Evolutionary conservation across 2,113 vertebrate species (phyloP).

Genomic region (Indicator indicator): DNA sequence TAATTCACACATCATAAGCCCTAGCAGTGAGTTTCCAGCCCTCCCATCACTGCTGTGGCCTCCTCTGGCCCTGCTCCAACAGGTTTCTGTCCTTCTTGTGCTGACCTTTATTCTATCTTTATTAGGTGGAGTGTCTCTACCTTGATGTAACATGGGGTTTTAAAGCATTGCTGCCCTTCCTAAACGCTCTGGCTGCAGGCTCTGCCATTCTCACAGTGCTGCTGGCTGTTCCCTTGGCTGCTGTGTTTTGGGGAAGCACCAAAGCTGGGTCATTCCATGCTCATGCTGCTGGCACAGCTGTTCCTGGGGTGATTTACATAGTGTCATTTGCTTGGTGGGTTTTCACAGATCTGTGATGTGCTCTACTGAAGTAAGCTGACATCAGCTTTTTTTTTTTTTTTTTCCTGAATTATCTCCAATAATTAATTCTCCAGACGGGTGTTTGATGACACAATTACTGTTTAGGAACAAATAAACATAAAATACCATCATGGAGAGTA

Average conservation of each 20-base stretch:
- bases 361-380: not conserved
- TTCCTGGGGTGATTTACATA: not conserved
- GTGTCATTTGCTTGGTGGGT: conserved; percentile 1
- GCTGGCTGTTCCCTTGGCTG: not conserved
- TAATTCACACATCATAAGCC: too few relatives aligned
- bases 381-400: not conserved
- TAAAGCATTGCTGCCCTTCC: not conserved
- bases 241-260: not conserved
- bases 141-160: not conserved
- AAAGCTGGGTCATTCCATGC: not conserved
- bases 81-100: too few relatives aligned
- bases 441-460: not conserved
- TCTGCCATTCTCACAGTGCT: not conserved
- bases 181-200: not conserved
- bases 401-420: not conserved
- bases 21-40: too few relatives aligned
- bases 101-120: not conserved
- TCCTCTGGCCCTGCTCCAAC: too few relatives aligned
- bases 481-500: not conserved
- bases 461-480: conserved; percentile 2
- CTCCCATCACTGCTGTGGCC: too few relatives aligned
- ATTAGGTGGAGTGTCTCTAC: not conserved
- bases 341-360: not conserved
- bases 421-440: not conserved
- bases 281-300: not conserved